Percentiles rank a stretch among this genome's conserved stretches.
phyloP scores from a whole-genome alignment of 2,113 vertebrate species.

The Periophthalmodon schlosseri region DNA sequence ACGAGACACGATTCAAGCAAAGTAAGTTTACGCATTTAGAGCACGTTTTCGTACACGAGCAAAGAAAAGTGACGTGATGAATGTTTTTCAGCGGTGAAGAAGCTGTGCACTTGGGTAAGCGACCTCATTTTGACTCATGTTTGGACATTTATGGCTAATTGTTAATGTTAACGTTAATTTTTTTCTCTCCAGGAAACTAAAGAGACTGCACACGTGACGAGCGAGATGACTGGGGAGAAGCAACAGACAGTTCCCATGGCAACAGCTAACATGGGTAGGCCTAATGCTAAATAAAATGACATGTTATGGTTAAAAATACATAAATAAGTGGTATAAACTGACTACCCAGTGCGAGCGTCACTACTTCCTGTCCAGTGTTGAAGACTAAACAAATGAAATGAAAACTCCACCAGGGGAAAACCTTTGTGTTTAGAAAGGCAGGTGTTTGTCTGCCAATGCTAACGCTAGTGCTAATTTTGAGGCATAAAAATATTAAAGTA shows the following conservation, averaged over 20 bases:
- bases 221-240: slow-evolving; percentile 44
- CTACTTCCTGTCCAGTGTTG: too few relatives aligned
- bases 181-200: slow-evolving; percentile 36
- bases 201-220: slow-evolving; percentile 25
- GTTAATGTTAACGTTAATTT: too few relatives aligned
- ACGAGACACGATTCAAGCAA: slow-evolving; percentile 54
- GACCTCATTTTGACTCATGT: not conserved
- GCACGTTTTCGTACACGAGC: not conserved
- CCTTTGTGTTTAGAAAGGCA: too few relatives aligned
- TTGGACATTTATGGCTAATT: not conserved
- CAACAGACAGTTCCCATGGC: slow-evolving; percentile 38
- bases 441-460: too few relatives aligned
- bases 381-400: too few relatives aligned
- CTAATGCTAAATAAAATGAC: slow-evolving; percentile 46
- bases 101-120: slow-evolving; percentile 51
- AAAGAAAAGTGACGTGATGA: not conserved
- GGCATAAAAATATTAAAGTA: too few relatives aligned
- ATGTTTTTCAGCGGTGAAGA: slow-evolving; percentile 55
- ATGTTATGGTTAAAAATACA: not conserved
- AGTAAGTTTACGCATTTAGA: slow-evolving; percentile 35
- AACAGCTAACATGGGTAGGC: slow-evolving; percentile 56
- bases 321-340: too few relatives aligned
- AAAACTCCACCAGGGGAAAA: too few relatives aligned
- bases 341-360: too few relatives aligned
- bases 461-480: too few relatives aligned